A percentile compares a stretch with the other conserved stretches of the same genome.
Conservation (phyloP, 2,797 vertebrate genomes). For the Gadopsis marmoratus region DNA sequence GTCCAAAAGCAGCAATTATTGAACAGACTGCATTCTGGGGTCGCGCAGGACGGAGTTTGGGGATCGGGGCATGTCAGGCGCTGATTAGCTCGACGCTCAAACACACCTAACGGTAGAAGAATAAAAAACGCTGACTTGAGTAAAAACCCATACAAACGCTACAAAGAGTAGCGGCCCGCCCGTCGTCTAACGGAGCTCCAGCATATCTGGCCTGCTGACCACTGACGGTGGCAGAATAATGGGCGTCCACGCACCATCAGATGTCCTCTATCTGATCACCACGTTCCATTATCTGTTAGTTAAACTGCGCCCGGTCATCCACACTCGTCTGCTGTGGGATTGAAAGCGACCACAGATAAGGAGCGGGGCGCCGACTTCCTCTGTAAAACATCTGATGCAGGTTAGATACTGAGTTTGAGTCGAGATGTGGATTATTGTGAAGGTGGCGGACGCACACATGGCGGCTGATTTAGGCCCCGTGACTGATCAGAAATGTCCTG, state of each 20-base stretch:
- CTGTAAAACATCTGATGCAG: background rate
- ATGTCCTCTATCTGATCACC: conserved; percentile 36
- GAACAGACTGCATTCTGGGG: background rate
- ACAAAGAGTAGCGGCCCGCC: background rate
- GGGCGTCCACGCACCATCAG: conserved; percentile 13
- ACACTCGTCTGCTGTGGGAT: background rate
- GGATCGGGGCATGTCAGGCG: background rate
- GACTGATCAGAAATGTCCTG: background rate
- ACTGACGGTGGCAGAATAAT: conserved; percentile 29
- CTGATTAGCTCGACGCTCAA: background rate
- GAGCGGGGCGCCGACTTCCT: background rate
- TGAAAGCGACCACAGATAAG: conserved; percentile 11
- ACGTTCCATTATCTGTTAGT: conserved; percentile 1
- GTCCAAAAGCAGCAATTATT: background rate
- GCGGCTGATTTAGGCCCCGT: background rate
- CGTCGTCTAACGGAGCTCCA: background rate
- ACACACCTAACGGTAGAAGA: background rate
- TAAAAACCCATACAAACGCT: background rate
- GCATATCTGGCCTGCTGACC: conserved; percentile 14
- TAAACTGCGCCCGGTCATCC: conserved; percentile 13
- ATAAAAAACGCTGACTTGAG: background rate
- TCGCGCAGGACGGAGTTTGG: background rate
- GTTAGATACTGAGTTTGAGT: background rate
- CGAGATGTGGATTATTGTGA: background rate
- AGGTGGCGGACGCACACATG: background rate